Conservation (phyloP, 2,113 vertebrate genomes). For the Procavia capensis region DNA sequence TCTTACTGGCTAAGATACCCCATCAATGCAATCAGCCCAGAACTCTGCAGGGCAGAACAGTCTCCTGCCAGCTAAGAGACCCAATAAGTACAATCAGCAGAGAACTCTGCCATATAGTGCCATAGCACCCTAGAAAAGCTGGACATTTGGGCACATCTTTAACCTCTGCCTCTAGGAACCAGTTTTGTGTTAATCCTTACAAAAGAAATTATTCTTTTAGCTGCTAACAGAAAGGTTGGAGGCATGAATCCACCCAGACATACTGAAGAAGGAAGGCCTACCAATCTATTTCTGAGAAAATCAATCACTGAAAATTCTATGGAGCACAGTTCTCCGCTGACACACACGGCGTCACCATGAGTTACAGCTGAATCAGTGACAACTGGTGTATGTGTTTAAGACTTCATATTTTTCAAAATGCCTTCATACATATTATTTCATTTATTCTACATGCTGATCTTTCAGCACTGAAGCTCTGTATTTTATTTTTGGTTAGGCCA, state of each 20-base stretch:
- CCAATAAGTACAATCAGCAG: too few species aligned
- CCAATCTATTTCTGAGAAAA: not conserved
- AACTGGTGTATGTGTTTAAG: not conserved
- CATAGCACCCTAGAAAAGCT: too few species aligned
- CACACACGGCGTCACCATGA: not conserved
- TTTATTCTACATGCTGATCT: not conserved
- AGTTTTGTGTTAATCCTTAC: too few species aligned
- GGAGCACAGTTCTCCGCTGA: not conserved
- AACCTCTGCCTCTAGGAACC: too few species aligned
- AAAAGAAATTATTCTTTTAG: too few species aligned
- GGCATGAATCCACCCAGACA: not conserved
- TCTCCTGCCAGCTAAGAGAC: too few species aligned
- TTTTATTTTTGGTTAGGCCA: constrained; percentile 6
- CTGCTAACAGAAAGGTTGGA: not conserved
- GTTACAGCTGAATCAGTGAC: not conserved
- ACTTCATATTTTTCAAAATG: not conserved
- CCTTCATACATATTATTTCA: not conserved
- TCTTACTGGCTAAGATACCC: too few species aligned
- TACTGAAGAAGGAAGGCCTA: not conserved
- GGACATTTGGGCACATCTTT: too few species aligned
- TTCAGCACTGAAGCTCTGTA: not conserved
- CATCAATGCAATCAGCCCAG: too few species aligned
- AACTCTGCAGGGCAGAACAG: too few species aligned
- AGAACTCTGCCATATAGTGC: too few species aligned
- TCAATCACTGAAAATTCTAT: not conserved